Evolutionary conservation across 53 echinoderm and acorn worm genomes (phyloP), one percentile per base, ranked within the genome.

Genomic region (Holothuria scabra): DNA sequence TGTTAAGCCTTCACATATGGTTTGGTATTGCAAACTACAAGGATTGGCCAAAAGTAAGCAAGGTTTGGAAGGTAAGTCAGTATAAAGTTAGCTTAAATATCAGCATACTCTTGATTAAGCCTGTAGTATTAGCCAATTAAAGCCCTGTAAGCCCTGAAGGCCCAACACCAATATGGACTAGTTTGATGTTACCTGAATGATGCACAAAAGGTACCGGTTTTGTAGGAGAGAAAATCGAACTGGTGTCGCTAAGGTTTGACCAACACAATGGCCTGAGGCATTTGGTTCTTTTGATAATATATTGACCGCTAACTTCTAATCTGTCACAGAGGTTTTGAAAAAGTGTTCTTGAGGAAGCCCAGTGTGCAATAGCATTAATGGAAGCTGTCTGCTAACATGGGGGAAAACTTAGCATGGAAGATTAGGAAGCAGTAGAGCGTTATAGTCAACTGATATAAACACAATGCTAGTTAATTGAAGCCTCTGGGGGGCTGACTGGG

Each of bases 231-330:
- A 69, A 69, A 69, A 69, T 69, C 69, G 69, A 69, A 69, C 69
- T 33, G 69, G 69, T 69, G 69, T 69, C 32, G 69, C 69, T 69
- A 69, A 69, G 69, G 30, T 69, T 69, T 69, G 69, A 69, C 69
- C 69, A 69, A 34, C 69, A 69, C 69, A 69, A 69, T 21, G 69
- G 69, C 69, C 35, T 11, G 69, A 69, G 69, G 69, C 69, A 69
- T 69, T 69, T 69, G 34, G 23, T 38, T 41, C 69, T 69, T 69
- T 69, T 69, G 41, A 69, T 19, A 69, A 69, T 69, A 41, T 69
- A 69, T 69, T 69, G 69, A 69, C 69, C 69, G 69, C 35, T 34
- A 34, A 13, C 32, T 12, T 37, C 69, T 69, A 69, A 69, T 69
- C 69, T 41, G 35, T 32, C 69, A 30, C 35, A 5, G 1, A 32